Evolutionary conservation across 2,797 vertebrate genomes (phyloP).

Genomic region (Sphaeramia orbicularis): DNA sequence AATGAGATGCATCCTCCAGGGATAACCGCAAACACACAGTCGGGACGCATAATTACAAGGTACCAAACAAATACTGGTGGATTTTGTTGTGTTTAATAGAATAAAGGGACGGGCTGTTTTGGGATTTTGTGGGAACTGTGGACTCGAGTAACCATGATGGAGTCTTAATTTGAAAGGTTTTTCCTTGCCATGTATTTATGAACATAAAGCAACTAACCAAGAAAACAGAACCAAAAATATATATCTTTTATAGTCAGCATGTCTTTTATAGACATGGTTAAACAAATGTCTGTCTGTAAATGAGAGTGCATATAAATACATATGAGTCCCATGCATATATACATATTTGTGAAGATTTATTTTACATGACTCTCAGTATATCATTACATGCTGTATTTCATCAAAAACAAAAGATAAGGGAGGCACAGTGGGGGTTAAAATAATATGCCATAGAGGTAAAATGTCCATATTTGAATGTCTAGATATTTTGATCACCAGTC

Average conservation of each 20-base stretch:
- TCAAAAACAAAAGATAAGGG: slow-evolving; percentile 16
- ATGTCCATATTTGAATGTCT: not conserved
- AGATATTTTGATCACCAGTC: slow-evolving; percentile 5
- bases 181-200: not conserved
- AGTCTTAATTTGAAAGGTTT: slow-evolving; percentile 26
- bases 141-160: not conserved
- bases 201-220: not conserved
- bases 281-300: too few relatives aligned
- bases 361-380: too few relatives aligned
- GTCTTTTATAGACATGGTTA: not conserved
- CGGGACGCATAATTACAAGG: slow-evolving; percentile 5
- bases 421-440: slow-evolving; percentile 11
- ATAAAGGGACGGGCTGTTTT: slow-evolving; percentile 20
- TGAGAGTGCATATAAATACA: too few relatives aligned
- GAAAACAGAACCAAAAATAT: slow-evolving; percentile 3
- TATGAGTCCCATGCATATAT: too few relatives aligned
- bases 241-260: not conserved
- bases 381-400: too few relatives aligned
- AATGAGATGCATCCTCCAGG: slow-evolving; percentile 11
- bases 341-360: too few relatives aligned
- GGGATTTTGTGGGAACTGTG: slow-evolving; percentile 4
- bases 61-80: slow-evolving; percentile 4
- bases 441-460: not conserved
- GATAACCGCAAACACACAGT: slow-evolving; percentile 16
- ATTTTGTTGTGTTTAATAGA: slow-evolving; percentile 15